These are phyloP conservation scores for Microctonus brassicae DNA, from an alignment of 2,888 invertebrate genomes.

Conservation along the genomic window DNA sequence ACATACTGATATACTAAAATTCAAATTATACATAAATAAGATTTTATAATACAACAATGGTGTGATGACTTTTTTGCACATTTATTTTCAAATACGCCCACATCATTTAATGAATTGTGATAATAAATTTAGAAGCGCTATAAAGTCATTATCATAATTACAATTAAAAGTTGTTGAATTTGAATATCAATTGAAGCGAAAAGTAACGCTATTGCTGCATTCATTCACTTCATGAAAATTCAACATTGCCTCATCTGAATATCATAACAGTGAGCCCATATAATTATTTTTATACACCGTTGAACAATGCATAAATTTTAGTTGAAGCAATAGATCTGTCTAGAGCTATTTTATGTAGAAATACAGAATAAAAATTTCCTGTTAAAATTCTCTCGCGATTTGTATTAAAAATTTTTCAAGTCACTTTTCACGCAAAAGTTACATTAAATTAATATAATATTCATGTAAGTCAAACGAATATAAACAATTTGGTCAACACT, in stretches of 20 bases:
- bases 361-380: too few species aligned
- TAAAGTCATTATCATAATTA: constrained; percentile 54
- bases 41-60: too few species aligned
- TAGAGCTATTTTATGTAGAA: too few species aligned
- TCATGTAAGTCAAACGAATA: too few species aligned
- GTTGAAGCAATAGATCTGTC: background rate
- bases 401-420: too few species aligned
- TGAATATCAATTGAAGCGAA: constrained; percentile 52
- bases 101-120: constrained; percentile 28
- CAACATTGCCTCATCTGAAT: constrained; percentile 50
- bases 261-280: constrained; percentile 47
- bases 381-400: too few species aligned
- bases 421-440: too few species aligned
- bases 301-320: constrained; percentile 21
- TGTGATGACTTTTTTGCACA: constrained; percentile 30
- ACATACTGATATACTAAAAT: too few species aligned
- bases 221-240: constrained; percentile 51
- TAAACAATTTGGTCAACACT: too few species aligned
- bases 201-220: constrained; percentile 43
- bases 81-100: constrained; percentile 36
- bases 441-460: too few species aligned
- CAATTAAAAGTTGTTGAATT: constrained; percentile 55
- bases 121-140: constrained; percentile 47
- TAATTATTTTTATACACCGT: constrained; percentile 50
- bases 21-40: too few species aligned